Conservation (phyloP, 1,140 invertebrate species). For the Nebria ingens region DNA sequence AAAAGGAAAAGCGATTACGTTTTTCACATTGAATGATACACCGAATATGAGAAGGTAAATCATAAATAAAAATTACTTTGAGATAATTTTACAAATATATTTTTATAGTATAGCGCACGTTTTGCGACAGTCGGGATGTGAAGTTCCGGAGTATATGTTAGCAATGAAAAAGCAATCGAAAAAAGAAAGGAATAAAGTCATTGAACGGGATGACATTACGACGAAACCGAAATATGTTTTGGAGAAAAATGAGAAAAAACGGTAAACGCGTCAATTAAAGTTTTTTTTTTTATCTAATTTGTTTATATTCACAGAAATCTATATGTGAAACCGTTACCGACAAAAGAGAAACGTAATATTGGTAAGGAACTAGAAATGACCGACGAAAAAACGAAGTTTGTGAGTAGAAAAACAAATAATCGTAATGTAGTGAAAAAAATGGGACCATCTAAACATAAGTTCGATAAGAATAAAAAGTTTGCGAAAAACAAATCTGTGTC, state of each 20-base stretch:
- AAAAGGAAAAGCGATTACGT: slow-evolving; percentile 81
- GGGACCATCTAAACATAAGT: too few species aligned
- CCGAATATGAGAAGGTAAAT: slow-evolving; percentile 68
- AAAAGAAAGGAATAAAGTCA: slow-evolving; percentile 49
- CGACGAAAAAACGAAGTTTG: too few species aligned
- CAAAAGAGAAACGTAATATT: background rate
- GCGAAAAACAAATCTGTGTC: too few species aligned
- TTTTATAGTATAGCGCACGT: slow-evolving; percentile 68
- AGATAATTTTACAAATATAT: background rate
- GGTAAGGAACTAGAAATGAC: too few species aligned
- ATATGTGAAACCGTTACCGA: background rate
- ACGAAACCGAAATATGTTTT: slow-evolving; percentile 39
- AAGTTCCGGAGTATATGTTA: slow-evolving; percentile 84
- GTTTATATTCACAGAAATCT: background rate
- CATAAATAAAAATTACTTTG: too few species aligned
- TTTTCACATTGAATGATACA: slow-evolving; percentile 85
- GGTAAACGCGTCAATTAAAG: slow-evolving; percentile 2
- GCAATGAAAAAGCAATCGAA: slow-evolving; percentile 62
- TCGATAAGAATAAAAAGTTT: too few species aligned
- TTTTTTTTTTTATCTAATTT: background rate
- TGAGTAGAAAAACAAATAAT: too few species aligned
- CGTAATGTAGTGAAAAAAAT: too few species aligned
- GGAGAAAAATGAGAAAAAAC: slow-evolving; percentile 18
- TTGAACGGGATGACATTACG: slow-evolving; percentile 50
- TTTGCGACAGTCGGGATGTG: slow-evolving; percentile 78